Evolutionary conservation across 2,113 vertebrate species (phyloP), one percentile per base, ranked within the genome.

Genomic region (Microtus pennsylvanicus): DNA sequence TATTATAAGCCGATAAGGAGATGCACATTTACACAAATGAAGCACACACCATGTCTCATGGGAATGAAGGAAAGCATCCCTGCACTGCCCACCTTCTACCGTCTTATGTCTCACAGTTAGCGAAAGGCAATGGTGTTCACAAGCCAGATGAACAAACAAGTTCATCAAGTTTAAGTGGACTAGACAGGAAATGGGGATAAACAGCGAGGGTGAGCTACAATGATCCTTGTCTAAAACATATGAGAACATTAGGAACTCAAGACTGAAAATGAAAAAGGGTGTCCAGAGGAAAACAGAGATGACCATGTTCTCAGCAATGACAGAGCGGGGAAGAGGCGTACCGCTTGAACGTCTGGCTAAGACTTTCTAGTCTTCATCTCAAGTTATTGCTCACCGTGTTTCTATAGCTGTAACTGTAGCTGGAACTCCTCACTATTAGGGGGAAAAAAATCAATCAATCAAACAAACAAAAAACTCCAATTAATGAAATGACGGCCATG

Each of bases 291-390:
- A 12, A 61, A 33, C 2, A 3, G 3, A 35, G 63, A 63, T 87
- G 65, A 52, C n/a, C 33, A 77, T 78, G 35, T 35, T 26, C 61
- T 92, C 47, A 13, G 45, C 33, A 58, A 45, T 47, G 19, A 28
- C 7, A 67, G 0, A 50, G 35, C 28, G 30, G 58, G 42, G 78
- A 7, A 38, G 96, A 72, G 2, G 8, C 55, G 52, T 13, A 5
- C 76, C 86, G 69, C 86, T 63, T 55, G 69, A 82, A 87, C 75
- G 13, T 11, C 65, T 4, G 26, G 26, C 88, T 19, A 0, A 0
- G 52, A n/a, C 22, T 47, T 58, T 65, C 80, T 50, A 90, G 63
- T 87, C 82, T 94, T 92, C 69, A 90, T 87, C 38, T 83, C 70
- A 83, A 67, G n/a, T 92, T 83, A 65, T 47, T 83, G 55, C 42